These are phyloP conservation scores for Tromatobia lineatoria DNA, from an alignment of 2,888 invertebrate genomes.

Conservation along the genomic window DNA sequence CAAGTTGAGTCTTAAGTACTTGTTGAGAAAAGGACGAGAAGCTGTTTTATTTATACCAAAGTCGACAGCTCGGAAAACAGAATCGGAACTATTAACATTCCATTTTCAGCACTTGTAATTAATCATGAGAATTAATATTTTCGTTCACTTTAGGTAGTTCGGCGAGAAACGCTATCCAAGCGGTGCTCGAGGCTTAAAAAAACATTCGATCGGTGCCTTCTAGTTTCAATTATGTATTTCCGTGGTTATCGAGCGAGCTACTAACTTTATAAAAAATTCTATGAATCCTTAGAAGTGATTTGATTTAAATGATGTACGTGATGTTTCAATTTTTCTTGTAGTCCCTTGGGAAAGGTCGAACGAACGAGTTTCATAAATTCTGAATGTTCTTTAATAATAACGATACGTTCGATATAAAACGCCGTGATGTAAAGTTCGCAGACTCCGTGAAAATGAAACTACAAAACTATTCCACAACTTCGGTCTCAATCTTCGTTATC, in stretches of 20 bases:
- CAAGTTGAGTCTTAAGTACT: no score
- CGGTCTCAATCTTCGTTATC: not conserved
- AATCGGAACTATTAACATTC: not conserved
- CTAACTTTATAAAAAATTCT: constrained; percentile 59
- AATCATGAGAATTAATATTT: not conserved
- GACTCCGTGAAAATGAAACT: not conserved
- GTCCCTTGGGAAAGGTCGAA: constrained; percentile 34
- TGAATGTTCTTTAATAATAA: constrained; percentile 40
- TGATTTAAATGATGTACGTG: constrained; percentile 15
- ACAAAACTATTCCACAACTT: not conserved
- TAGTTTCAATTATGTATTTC: constrained; percentile 11
- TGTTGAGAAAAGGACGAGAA: no score
- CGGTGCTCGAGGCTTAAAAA: not conserved
- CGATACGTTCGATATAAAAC: constrained; percentile 10
- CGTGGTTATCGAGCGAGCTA: constrained; percentile 16
- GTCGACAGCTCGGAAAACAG: not conserved
- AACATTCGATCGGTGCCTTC: constrained; percentile 15
- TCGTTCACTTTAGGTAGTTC: not conserved
- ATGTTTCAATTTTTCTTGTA: constrained; percentile 27
- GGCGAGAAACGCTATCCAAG: not conserved
- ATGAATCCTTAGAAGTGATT: constrained; percentile 50
- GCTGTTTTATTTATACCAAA: no score
- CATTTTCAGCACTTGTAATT: not conserved
- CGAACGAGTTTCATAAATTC: constrained; percentile 47
- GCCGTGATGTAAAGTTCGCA: constrained; percentile 3